Evolutionary conservation across 1,140 invertebrate genomes (phyloP).

Genomic region (Planococcus citri): DNA sequence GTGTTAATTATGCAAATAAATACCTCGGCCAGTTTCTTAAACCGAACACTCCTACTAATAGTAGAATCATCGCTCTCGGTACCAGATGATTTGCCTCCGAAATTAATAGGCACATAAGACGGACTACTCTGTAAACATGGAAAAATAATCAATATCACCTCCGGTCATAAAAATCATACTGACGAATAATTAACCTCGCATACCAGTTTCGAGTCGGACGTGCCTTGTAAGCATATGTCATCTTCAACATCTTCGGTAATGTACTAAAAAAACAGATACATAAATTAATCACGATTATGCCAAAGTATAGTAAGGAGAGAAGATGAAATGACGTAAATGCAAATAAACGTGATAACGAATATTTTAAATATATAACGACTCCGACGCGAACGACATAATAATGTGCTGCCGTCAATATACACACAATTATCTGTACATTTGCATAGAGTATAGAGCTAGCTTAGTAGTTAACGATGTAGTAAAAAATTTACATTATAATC

Average conservation of each 20-base stretch:
- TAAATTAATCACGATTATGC: not conserved
- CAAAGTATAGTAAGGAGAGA: too few species aligned
- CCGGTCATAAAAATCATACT: not conserved
- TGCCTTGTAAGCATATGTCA: not conserved
- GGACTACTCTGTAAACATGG: constrained; percentile 58
- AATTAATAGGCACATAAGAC: constrained; percentile 69
- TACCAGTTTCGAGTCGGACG: not conserved
- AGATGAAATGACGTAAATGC: not conserved
- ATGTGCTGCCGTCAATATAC: too few species aligned
- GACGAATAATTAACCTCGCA: not conserved
- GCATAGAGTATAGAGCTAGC: too few species aligned
- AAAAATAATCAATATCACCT: not conserved
- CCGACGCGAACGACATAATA: too few species aligned
- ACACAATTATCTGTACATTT: too few species aligned
- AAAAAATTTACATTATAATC: constrained; percentile 36
- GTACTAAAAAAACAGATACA: not conserved
- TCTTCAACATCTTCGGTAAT: constrained; percentile 2
- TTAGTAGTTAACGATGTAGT: too few species aligned
- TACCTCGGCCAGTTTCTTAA: constrained; percentile 74
- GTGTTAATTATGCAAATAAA: too few species aligned
- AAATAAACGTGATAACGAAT: not conserved
- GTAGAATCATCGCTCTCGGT: constrained; percentile 72
- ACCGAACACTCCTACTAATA: constrained; percentile 53
- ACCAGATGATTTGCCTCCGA: constrained; percentile 50
- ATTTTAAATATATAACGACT: too few species aligned